A percentile compares a stretch with the other conserved stretches of the same genome.
These are phyloP conservation scores for Hyposoter didymator DNA, from an alignment of 2,888 invertebrate genomes.

Conservation along the genomic window DNA sequence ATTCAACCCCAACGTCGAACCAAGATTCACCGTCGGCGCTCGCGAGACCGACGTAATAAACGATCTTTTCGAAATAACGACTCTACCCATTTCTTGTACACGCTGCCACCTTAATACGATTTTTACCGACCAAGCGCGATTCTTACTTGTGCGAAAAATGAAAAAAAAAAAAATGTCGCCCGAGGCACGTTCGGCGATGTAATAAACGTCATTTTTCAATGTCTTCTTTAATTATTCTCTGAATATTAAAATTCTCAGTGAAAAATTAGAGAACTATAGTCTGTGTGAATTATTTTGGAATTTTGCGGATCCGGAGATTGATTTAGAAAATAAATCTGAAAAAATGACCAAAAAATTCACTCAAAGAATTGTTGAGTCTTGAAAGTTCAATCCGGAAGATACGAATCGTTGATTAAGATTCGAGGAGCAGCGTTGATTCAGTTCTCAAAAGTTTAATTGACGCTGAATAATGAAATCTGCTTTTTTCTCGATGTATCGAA, in stretches of 20 bases:
- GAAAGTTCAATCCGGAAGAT: too few relatives aligned
- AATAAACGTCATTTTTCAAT: background rate
- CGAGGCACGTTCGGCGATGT: background rate
- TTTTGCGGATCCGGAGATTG: background rate
- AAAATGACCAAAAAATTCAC: background rate
- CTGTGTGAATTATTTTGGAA: background rate
- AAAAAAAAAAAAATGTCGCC: background rate
- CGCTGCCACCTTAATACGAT: slow-evolving; percentile 20
- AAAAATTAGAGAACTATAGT: background rate
- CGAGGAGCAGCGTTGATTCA: background rate
- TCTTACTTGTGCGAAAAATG: background rate
- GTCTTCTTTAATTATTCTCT: background rate
- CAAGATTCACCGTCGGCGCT: slow-evolving; percentile 21
- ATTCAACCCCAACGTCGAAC: slow-evolving; percentile 42
- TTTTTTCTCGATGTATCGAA: slow-evolving; percentile 6
- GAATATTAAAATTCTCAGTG: background rate
- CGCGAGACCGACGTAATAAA: slow-evolving; percentile 18
- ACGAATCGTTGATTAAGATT: background rate
- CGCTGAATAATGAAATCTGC: background rate
- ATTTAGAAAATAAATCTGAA: background rate
- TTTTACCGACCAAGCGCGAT: background rate
- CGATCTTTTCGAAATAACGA: slow-evolving; percentile 21
- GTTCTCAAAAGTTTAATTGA: background rate
- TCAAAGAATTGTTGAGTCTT: too few relatives aligned
- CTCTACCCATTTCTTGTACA: background rate